Evolutionary conservation across 1,140 invertebrate genomes (phyloP), one percentile per base, ranked within the genome.

Genomic region (Caenorhabditis remanei): DNA sequence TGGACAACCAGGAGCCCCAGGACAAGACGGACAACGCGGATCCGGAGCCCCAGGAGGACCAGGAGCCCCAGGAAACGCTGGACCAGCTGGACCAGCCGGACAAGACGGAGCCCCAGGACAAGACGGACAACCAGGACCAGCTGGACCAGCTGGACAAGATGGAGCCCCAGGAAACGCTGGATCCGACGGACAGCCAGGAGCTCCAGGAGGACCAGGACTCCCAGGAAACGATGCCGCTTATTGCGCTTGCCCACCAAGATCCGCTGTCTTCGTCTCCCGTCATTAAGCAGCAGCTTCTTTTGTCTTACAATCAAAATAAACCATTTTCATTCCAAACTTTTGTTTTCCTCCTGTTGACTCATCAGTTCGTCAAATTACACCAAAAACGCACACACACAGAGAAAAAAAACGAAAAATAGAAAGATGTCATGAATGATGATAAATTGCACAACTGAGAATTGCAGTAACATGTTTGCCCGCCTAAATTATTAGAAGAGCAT

Each of bases 241-340:
- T 61, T 88, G 87, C 75, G 87, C 87, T 56, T 88, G 87, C 85
- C 87, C 87, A 48, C 87, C 87, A 46, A 61, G 87, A 46, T 88
- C 87, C 41, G 53, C 87, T 50, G 87, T 87, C 56, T 87, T 87
- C 79, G 86, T 87, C 86, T 83, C 79, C 55, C 75, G 86, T 48
- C 71, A 79, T 79, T 79, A 79, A 46, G 46, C 24, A 79, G 46
- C 46, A 21, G 9, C 46, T 16, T 50, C 46, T 79, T 41, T n/a
- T 79, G n/a, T 79, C 21, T 79, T 50, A 24, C 7, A 19, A 19
- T 24, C 43, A 79, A 79, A 79, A 79, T 79, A 79, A 79, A n/a
- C n/a, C 71, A 79, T 79, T 79, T 79, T 16, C 71, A 79, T 79
- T 79, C 46, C 40, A 71, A 43, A 71, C 14, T 32, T 32, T 32